A percentile compares a stretch with the other conserved stretches of the same genome.
These are phyloP conservation scores for Tetramorium simillimum DNA, from an alignment of 1,140 invertebrate genomes.

Conservation along the genomic window DNA sequence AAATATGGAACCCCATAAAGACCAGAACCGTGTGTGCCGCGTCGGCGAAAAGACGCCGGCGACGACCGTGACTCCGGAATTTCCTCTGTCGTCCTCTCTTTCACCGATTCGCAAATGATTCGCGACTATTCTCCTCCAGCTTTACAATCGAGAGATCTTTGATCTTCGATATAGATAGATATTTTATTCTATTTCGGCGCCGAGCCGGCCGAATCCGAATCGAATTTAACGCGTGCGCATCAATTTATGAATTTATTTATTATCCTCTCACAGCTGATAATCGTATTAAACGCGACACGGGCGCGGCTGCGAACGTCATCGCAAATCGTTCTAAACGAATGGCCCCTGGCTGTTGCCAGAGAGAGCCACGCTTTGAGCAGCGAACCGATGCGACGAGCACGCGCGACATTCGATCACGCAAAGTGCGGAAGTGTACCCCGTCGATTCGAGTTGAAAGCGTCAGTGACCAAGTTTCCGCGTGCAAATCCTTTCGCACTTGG, in stretches of 20 bases:
- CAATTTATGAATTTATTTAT: slow-evolving; percentile 22
- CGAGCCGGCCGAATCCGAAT: background rate
- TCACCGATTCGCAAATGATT: background rate
- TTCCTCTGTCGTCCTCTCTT: slow-evolving; percentile 13
- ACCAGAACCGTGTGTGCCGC: slow-evolving; percentile 65
- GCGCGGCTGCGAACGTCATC: background rate
- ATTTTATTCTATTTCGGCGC: slow-evolving; percentile 9
- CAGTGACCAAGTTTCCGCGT: background rate
- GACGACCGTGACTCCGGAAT: slow-evolving; percentile 55
- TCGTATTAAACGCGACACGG: background rate
- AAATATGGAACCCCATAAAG: slow-evolving; percentile 76
- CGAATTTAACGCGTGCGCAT: background rate
- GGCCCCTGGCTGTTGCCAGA: background rate
- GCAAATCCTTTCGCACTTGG: slow-evolving; percentile 39
- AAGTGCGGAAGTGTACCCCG: slow-evolving; percentile 2
- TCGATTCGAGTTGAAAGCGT: slow-evolving; percentile 21
- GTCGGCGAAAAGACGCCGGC: slow-evolving; percentile 69
- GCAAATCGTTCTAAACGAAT: slow-evolving; percentile 2
- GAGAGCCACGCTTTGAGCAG: background rate
- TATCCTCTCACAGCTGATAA: background rate
- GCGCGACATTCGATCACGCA: slow-evolving; percentile 33
- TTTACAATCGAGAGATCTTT: background rate
- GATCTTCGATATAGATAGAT: slow-evolving; percentile 9
- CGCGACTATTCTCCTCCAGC: background rate
- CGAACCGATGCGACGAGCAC: slow-evolving; percentile 1